Conservation (phyloP, 2,797 vertebrate genomes). For the Microtus agrestis region DNA sequence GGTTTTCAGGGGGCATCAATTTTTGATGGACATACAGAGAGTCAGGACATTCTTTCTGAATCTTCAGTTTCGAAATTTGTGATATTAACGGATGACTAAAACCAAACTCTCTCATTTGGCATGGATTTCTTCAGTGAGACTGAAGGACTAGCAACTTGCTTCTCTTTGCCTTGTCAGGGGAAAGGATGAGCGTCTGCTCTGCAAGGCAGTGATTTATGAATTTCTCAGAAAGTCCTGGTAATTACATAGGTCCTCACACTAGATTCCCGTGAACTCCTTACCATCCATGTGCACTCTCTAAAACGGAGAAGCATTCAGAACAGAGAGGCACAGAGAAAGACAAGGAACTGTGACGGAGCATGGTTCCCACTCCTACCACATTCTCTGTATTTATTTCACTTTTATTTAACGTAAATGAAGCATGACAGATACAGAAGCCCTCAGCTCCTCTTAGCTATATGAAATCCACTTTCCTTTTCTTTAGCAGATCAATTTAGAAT, state of each 20-base stretch:
- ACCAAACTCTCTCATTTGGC: slow-evolving; percentile 23
- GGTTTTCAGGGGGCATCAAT: slow-evolving; percentile 36
- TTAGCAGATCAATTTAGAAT: neutral
- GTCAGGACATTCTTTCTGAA: slow-evolving; percentile 29
- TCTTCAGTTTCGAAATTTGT: slow-evolving; percentile 37
- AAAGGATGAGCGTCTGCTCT: neutral
- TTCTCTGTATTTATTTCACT: neutral
- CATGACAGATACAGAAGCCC: neutral
- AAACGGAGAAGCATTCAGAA: slow-evolving; percentile 22
- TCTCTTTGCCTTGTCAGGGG: slow-evolving; percentile 40
- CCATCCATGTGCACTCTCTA: neutral
- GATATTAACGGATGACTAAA: slow-evolving; percentile 47
- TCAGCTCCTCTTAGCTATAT: fast-evolving
- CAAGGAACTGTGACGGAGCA: neutral
- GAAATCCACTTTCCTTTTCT: neutral
- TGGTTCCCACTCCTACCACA: neutral
- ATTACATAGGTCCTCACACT: neutral
- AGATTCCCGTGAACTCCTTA: neutral
- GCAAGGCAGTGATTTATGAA: neutral
- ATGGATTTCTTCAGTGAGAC: slow-evolving; percentile 25
- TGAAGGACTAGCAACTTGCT: neutral
- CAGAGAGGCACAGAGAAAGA: neutral
- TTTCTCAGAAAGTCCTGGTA: slow-evolving; percentile 34
- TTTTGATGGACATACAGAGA: neutral
- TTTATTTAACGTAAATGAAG: slow-evolving; percentile 24